Evolutionary conservation across 2,797 vertebrate genomes (phyloP).

Genomic region (Perodicticus potto): DNA sequence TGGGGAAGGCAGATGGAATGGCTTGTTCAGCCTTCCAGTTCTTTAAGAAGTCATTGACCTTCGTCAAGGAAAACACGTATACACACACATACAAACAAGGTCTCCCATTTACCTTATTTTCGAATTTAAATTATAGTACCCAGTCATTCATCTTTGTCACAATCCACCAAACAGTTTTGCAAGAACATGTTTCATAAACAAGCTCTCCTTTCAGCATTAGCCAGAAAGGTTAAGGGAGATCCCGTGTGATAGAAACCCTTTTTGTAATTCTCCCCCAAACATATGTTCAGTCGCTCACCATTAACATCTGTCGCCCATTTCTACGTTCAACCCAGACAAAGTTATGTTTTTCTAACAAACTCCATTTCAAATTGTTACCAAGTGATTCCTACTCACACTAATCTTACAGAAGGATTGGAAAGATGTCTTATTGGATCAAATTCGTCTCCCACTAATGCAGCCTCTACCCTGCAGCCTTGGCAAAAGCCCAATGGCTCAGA

Average conservation of each 20-base stretch:
- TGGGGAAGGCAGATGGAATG: background rate
- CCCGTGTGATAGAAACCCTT: constrained; percentile 65
- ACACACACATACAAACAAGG: constrained; percentile 60
- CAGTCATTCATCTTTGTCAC: constrained; percentile 77
- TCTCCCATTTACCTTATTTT: constrained; percentile 78
- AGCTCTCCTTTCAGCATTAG: constrained; percentile 79
- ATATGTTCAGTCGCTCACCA: constrained; percentile 81
- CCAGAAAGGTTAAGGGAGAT: constrained; percentile 82
- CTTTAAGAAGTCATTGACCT: constrained; percentile 63
- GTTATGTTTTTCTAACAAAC: constrained; percentile 76
- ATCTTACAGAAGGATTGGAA: constrained; percentile 61
- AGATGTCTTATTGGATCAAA: constrained; percentile 66
- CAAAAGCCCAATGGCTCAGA: constrained; percentile 45
- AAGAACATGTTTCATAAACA: constrained; percentile 74
- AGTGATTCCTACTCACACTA: constrained; percentile 71
- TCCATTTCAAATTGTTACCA: constrained; percentile 81
- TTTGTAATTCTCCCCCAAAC: constrained; percentile 80
- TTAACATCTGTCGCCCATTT: constrained; percentile 85
- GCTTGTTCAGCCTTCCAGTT: constrained; percentile 18
- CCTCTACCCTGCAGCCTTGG: constrained; percentile 66
- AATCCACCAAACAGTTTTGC: constrained; percentile 57
- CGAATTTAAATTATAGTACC: constrained; percentile 74
- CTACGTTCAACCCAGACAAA: constrained; percentile 81
- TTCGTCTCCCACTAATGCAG: background rate
- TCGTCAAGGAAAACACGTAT: constrained; percentile 67